Base-by-base conservation (phyloP, 1,140 invertebrate species). In the Hesperophylax magnus region DNA sequence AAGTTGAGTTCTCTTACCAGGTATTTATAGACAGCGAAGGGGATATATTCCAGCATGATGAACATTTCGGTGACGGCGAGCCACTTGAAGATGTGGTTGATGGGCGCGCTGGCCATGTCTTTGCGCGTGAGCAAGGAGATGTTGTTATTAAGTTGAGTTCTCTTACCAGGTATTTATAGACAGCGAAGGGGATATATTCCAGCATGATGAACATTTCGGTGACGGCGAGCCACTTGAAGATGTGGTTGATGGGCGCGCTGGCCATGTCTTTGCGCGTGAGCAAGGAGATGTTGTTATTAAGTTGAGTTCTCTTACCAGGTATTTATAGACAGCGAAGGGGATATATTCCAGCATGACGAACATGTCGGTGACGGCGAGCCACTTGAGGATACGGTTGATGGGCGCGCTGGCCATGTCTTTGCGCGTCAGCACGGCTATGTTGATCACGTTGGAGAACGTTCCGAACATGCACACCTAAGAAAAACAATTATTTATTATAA, bases 311-410 rank as follows among this genome's bases (percentile, higher is more conserved):
- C 82, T 83, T 54, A 93, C 90, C 74, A 96, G 88, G 85, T 96
- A 95, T 82, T 92, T 92, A 85, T 97, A 96, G 60, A 94, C 90
- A 0, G 94, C 93, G 86, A 96, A 98, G 0, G 95, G 95, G 72
- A 96, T 93, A 85, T 97, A 98, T 82, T 96, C 95, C 27, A 95
- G 86, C 96, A 97, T 97, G 9, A 97, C 94, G 77, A 97, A 90
- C 88, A 97, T 93, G 86, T 98, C 96, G 5, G 95, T 94, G 0
- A 96, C 93, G 0, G 97, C 96, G 39, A 97, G 89, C 89, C 89
- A 90, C 84, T 90, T 93, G 0, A 98, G 91, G 52, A 97, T 95
- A 74, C 93, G 91, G 86, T 97, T 98, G 72, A 97, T 97, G 0
- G 96, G 95, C 0, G 95, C 93, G 54, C 92, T 89, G 4, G 93